phyloP scores from a whole-genome alignment of 1,140 invertebrate genomes.

The Listronotus oregonensis region DNA sequence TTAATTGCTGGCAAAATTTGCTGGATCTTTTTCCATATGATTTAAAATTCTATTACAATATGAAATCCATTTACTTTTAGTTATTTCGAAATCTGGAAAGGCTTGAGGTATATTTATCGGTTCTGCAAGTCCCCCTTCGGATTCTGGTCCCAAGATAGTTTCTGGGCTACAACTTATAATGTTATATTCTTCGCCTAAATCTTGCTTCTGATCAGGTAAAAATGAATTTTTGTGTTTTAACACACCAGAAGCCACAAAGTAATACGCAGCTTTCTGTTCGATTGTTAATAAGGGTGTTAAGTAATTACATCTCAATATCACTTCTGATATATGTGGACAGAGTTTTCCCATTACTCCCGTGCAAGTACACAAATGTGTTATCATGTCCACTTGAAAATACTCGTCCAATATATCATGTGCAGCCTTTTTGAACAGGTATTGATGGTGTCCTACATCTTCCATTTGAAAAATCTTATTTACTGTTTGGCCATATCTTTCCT shows the following conservation, averaged over 20 bases:
- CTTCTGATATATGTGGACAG: slow-evolving; percentile 15
- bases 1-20: slow-evolving; percentile 18
- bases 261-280: slow-evolving; percentile 13
- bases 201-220: slow-evolving; percentile 3
- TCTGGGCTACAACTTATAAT: background rate
- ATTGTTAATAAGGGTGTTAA: slow-evolving; percentile 11
- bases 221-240: slow-evolving; percentile 20
- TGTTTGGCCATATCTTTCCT: slow-evolving; percentile 5
- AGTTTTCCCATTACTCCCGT: slow-evolving; percentile 5
- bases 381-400: slow-evolving; percentile 23
- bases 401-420: background rate
- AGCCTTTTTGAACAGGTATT: slow-evolving; percentile 15
- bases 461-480: background rate
- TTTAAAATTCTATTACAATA: slow-evolving; percentile 18
- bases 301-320: background rate
- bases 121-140: background rate
- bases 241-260: slow-evolving; percentile 12
- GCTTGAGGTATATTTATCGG: background rate
- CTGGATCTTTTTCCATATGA: slow-evolving; percentile 22
- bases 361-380: slow-evolving; percentile 21
- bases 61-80: slow-evolving; percentile 21
- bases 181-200: background rate
- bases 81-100: slow-evolving; percentile 4
- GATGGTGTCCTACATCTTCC: slow-evolving; percentile 21
- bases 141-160: background rate